phyloP scores from a whole-genome alignment of 1,140 invertebrate genomes.

The Patella vulgata region DNA sequence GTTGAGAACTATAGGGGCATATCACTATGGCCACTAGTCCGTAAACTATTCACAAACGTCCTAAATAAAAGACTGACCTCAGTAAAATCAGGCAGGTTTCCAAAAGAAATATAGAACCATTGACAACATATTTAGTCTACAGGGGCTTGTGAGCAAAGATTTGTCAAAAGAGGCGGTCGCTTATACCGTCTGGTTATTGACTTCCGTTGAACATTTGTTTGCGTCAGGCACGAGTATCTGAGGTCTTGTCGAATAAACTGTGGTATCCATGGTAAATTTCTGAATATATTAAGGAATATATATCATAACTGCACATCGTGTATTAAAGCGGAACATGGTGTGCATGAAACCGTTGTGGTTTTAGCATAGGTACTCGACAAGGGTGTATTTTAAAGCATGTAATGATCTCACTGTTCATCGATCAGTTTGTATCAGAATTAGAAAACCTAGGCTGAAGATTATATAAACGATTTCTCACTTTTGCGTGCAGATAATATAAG shows the following conservation, averaged over 20 bases:
- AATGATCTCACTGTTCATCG: slow-evolving; percentile 15
- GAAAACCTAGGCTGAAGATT: neutral
- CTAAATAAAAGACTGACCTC: neutral
- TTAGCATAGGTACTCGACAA: slow-evolving; percentile 4
- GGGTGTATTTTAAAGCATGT: slow-evolving; percentile 8
- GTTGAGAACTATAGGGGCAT: slow-evolving; percentile 13
- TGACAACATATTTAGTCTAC: slow-evolving; percentile 3
- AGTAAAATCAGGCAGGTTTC: neutral
- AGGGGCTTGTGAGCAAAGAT: neutral
- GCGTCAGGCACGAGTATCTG: neutral
- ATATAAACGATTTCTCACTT: neutral
- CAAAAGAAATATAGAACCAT: slow-evolving; percentile 7
- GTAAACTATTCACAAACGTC: neutral
- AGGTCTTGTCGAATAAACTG: neutral
- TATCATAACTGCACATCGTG: slow-evolving; percentile 8
- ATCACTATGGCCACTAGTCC: neutral
- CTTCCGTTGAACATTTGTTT: slow-evolving; percentile 7
- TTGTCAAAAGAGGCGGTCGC: neutral
- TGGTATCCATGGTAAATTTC: no score
- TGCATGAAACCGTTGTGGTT: neutral
- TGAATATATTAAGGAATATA: slow-evolving; percentile 2
- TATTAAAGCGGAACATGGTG: neutral
- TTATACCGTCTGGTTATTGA: slow-evolving; percentile 7
- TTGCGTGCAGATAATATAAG: slow-evolving; percentile 23
- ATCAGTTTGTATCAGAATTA: slow-evolving; percentile 11